Evolutionary conservation across 2,113 vertebrate species (phyloP), one percentile per base, ranked within the genome.

Genomic region (Datnioides undecimradiatus): DNA sequence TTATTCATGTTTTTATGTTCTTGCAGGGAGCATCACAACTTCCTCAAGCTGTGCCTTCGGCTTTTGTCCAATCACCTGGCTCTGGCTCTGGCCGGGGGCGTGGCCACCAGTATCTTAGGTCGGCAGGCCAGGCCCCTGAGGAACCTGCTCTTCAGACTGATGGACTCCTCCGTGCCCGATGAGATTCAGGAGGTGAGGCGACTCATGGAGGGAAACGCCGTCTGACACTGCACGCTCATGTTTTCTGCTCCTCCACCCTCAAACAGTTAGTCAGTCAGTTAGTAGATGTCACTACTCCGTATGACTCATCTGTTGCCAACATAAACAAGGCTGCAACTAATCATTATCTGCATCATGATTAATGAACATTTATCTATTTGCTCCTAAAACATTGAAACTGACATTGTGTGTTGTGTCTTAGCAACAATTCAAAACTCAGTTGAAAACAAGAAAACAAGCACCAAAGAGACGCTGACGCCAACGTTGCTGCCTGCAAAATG

Each of bases 91-190:
- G 97, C 98, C 0, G 98, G 98, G 76, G 98, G 98, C 19, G 98
- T 99, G 69, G 98, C 98, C 80, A 99, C 98, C 2, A 99, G 98
- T 80, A 99, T 99, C 77, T 94, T 99, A 72, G 98, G 98, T 16
- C 95, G 96, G 36, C 98, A 99, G 87, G 97, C 97, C 4, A 94
- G 98, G 36, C 98, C 98, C 1, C 96, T 99, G 83, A 94, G 98
- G 73, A 99, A 99, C 89, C 92, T 99, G 19, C 94, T 99, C 3
- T 99, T 99, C 73, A 96, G 98, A 34, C 85, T 99, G 82, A 99
- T 99, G 98, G 98, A 99, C 80, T 97, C 98, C 1, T 98, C 98
- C 21, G 98, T 99, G 25, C 98, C 98, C 27, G 98, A 99, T 90
- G 97, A 99, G 94, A 99, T 99, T 81, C 98, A 99, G 80, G 98